phyloP scores from a whole-genome alignment of 2,113 vertebrate species.

The Ifrita kowaldi region DNA sequence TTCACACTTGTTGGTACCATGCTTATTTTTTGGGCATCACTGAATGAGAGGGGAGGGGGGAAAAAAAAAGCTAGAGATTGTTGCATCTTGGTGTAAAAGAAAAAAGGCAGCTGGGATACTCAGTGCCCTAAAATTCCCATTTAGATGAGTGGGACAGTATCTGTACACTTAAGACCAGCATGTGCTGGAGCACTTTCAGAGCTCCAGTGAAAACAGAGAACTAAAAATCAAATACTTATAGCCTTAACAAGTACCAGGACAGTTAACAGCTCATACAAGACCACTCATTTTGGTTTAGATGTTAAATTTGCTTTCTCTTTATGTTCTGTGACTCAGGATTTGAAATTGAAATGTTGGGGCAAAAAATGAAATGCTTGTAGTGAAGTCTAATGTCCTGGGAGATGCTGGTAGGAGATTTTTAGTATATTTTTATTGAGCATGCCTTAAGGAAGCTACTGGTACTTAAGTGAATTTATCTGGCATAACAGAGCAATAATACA shows the following conservation, averaged over 20 bases:
- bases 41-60: accelerated
- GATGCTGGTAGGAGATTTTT: background rate
- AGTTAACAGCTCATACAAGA: background rate
- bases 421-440: background rate
- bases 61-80: background rate
- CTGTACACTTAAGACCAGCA: background rate
- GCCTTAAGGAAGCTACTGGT: background rate
- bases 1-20: background rate
- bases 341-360: background rate
- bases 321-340: background rate
- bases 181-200: background rate
- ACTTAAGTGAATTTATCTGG: background rate
- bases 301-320: background rate
- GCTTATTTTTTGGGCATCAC: background rate
- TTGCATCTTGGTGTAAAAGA: background rate
- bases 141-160: background rate
- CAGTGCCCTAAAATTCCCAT: background rate
- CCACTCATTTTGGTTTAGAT: background rate
- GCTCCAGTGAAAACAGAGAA: background rate
- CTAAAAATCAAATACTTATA: background rate
- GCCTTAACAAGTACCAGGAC: background rate
- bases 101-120: background rate
- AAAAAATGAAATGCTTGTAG: background rate
- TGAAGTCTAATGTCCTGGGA: background rate
- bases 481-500: background rate